These are phyloP conservation scores for Salpingus planirostris DNA, from an alignment of 2,888 invertebrate genomes.

Conservation along the genomic window DNA sequence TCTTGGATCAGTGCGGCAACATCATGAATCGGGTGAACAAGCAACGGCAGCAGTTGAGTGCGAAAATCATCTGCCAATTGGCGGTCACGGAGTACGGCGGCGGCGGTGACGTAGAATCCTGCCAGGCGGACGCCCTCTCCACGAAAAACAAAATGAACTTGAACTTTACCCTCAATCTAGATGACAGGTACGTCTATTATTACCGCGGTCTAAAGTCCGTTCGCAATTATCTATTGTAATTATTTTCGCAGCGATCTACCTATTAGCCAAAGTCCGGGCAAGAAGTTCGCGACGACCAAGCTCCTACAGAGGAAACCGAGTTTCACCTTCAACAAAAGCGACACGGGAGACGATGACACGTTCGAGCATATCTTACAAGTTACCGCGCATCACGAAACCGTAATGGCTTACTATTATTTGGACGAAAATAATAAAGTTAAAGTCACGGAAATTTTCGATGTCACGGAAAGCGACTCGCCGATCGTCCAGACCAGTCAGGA, in stretches of 20 bases:
- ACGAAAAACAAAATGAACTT: slow-evolving; percentile 50
- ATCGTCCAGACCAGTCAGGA: slow-evolving; percentile 54
- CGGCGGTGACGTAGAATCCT: slow-evolving; percentile 41
- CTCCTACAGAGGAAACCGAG: slow-evolving; percentile 37
- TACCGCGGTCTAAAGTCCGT: slow-evolving; percentile 4
- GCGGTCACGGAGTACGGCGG: slow-evolving; percentile 56
- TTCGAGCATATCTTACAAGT: slow-evolving; percentile 66
- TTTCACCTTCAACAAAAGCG: slow-evolving; percentile 33
- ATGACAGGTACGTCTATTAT: slow-evolving; percentile 42
- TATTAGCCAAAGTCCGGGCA: slow-evolving; percentile 28
- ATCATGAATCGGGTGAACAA: slow-evolving; percentile 45
- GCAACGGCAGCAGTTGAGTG: slow-evolving; percentile 40
- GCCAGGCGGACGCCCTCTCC: slow-evolving; percentile 31
- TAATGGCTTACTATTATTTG: slow-evolving; percentile 86
- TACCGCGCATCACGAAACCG: slow-evolving; percentile 77
- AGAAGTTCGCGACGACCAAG: slow-evolving; percentile 34
- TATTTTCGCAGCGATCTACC: slow-evolving; percentile 36
- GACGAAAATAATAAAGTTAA: slow-evolving; percentile 74
- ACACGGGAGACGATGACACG: slow-evolving; percentile 47
- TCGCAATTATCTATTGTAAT: too few relatives aligned
- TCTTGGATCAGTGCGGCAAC: slow-evolving; percentile 50
- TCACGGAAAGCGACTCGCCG: slow-evolving; percentile 65
- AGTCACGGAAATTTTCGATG: slow-evolving; percentile 84
- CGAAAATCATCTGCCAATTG: slow-evolving; percentile 55
- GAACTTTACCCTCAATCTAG: slow-evolving; percentile 52